Conservation (phyloP, 1,140 invertebrate species). For the Grapholita molesta region DNA sequence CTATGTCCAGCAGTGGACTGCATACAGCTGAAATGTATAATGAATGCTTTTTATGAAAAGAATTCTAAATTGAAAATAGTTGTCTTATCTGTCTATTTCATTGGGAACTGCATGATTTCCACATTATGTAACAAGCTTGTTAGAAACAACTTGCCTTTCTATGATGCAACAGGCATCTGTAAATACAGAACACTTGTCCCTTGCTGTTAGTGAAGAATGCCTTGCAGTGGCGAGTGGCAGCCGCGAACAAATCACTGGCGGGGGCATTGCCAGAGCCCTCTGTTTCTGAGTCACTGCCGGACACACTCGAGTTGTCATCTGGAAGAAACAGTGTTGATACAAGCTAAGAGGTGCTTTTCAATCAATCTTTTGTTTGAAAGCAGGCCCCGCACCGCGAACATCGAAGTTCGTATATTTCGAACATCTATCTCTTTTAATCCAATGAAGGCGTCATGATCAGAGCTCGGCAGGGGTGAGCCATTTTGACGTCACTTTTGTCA, state of each 20-base stretch:
- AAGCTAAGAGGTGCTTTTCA: too few relatives aligned
- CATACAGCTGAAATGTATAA: too few relatives aligned
- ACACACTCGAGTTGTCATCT: slow-evolving; percentile 88
- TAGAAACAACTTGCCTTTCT: slow-evolving; percentile 78
- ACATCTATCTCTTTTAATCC: too few relatives aligned
- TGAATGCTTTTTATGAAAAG: too few relatives aligned
- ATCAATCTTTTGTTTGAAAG: not conserved
- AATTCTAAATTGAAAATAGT: too few relatives aligned
- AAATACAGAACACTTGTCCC: slow-evolving; percentile 85
- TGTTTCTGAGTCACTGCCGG: slow-evolving; percentile 84
- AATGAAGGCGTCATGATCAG: too few relatives aligned
- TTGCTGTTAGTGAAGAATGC: slow-evolving; percentile 85
- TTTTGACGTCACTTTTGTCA: too few relatives aligned
- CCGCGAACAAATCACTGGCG: slow-evolving; percentile 77
- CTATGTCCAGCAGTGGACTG: too few relatives aligned
- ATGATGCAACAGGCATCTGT: slow-evolving; percentile 83
- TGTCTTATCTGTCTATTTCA: slow-evolving; percentile 20
- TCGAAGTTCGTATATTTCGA: too few relatives aligned
- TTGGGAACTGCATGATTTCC: too few relatives aligned
- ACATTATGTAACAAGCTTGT: not conserved
- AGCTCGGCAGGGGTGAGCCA: too few relatives aligned
- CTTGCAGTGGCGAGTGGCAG: slow-evolving; percentile 82
- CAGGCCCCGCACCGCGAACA: too few relatives aligned
- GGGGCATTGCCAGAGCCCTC: slow-evolving; percentile 75
- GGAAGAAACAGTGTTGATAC: not conserved